These are phyloP conservation scores for Desoria tigrina DNA, from an alignment of 2,888 invertebrate species.

Conservation along the genomic window DNA sequence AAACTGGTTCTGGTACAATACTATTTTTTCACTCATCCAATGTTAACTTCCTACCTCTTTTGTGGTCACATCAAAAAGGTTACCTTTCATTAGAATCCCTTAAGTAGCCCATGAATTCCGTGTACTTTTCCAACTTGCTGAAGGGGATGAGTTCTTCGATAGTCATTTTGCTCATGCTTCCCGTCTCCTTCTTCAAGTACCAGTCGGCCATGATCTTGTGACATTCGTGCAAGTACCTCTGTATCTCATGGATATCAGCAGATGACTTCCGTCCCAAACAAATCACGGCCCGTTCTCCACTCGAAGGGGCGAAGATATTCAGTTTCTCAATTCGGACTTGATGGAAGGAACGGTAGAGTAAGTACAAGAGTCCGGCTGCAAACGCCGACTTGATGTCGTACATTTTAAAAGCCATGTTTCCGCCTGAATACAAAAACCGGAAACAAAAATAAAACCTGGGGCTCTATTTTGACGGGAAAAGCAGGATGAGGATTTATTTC, in stretches of 20 bases:
- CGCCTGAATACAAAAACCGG: not conserved
- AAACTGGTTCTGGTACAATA: no score
- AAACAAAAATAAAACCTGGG: not conserved
- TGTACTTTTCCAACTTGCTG: not conserved
- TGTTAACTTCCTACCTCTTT: no score
- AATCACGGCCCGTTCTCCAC: not conserved
- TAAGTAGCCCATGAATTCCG: slow-evolving; percentile 3
- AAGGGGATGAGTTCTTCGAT: slow-evolving; percentile 10
- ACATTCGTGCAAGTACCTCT: slow-evolving; percentile 7
- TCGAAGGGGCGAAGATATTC: slow-evolving; percentile 10
- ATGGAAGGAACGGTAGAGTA: not conserved
- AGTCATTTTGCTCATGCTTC: not conserved
- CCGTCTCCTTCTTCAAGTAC: not conserved
- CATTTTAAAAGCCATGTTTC: slow-evolving; percentile 14
- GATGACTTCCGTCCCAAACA: not conserved
- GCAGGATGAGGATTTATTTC: no score
- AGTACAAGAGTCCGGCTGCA: slow-evolving; percentile 1
- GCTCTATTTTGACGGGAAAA: not conserved
- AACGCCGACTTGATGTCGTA: slow-evolving; percentile 5
- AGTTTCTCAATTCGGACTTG: not conserved
- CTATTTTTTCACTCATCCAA: no score
- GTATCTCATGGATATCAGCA: not conserved
- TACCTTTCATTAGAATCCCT: slow-evolving; percentile 9
- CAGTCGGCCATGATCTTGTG: slow-evolving; percentile 8
- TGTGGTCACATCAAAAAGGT: not conserved